Base-by-base conservation (phyloP, 2,888 invertebrate species). In the Polydesmus complanatus region DNA sequence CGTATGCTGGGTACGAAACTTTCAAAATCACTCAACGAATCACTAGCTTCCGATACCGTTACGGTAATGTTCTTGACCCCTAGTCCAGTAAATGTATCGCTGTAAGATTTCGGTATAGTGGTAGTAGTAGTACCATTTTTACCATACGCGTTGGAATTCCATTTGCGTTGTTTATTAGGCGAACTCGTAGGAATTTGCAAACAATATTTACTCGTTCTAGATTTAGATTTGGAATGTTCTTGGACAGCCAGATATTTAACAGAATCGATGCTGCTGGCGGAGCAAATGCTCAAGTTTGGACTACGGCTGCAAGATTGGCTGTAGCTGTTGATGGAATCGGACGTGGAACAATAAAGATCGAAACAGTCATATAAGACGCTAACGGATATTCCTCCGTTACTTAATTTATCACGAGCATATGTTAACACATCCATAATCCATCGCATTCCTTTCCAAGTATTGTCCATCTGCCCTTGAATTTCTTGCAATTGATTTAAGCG, bases 371-470 rank as follows among this genome's bases (percentile, higher is more conserved):
- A 58, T 11, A 63, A 48, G 11, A 55, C 27, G 26, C 26, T 67
- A 18, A 76, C 67, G 3, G 73, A 72, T 53, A 78, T 70, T 25
- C 77, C 76, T 23, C 68, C 70, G 61, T 68, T 68, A 37, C 68
- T 67, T 62, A 70, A 68, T 63, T 86, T 82, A 70, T 96, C 96
- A 63, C 97, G 81, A 0, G 96, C 94, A 72, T 91, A 91, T 0
- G 89, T 85, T 60, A 97, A 91, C 3, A 95, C 85, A 71, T 96
- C 94, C 83, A 94, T 89, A 22, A 97, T 80, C 97, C 97, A 98
- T 21, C 98, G 82, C 52, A 91, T 86, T 22, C 86, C 85, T 70
- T 92, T 91, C 97, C 97, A 97, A 2, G 91, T 84, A 0, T 81
- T 76, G 69, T 96, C 96, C 54, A 96, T 78, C 69, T 84, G 87